Evolutionary conservation across 2,888 invertebrate genomes (phyloP), one percentile per base, ranked within the genome.

Genomic region (Leptura quadrifasciata): DNA sequence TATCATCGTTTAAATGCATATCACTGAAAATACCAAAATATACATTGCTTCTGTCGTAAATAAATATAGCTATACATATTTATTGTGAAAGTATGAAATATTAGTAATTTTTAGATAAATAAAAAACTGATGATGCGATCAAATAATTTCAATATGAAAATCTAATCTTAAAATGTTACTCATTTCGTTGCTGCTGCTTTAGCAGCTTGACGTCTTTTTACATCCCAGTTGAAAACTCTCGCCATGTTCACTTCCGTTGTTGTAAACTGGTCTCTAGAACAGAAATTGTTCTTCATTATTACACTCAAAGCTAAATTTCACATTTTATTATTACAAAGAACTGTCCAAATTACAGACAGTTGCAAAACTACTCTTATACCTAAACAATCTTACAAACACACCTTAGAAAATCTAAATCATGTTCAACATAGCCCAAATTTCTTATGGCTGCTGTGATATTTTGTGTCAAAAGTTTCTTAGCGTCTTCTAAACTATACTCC

Each of bases 201-300:
- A 15, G 78, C 72, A 20, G 82, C 82, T 65, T 82, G 82, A 81
- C 97, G 93, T 87, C 94, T 93, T 89, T 98, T 98, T 2, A 99
- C 97, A 90, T 98, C 97, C 98, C 98, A 98, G 89, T 99, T 99
- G 89, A 96, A 98, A 24, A 99, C 97, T 87, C 99, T 92, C 35
- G 99, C 98, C 97, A 99, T 98, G 89, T 98, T 99, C 24, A 99
- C 99, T 93, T 99, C 99, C 61, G 97, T 97, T 20, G 98, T 99
- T 17, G 99, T 99, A 86, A 97, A 95, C 90, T 99, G 99, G 91
- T 99, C 98, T 86, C 98, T 95, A 88, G 83, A 92, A 91, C 76
- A 81, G 61, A 67, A 21, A 70, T 57, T 20, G 31, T 61, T 24
- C 24, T 5, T 24, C 10, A 21, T 55, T 18, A 9, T 55, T 2